Conservation (phyloP, 1,140 invertebrate genomes). For the Polyergus mexicanus region DNA sequence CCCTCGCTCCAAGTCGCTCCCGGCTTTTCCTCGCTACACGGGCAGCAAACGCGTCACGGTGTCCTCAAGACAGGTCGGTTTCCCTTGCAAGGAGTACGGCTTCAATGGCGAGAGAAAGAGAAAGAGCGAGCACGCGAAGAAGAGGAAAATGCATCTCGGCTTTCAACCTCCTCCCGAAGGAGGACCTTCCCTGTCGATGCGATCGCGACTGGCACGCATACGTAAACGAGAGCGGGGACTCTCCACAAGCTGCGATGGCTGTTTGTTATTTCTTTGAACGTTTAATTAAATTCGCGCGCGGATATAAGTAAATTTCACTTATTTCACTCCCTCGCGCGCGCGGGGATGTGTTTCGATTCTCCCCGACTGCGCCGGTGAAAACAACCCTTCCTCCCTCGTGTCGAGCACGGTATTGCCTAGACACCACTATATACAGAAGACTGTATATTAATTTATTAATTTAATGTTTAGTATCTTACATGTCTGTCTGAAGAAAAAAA, state of each 20-base stretch:
- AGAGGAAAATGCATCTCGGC: no score
- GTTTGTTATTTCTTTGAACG: conserved; percentile 57
- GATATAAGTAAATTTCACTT: conserved; percentile 46
- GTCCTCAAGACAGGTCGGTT: conserved; percentile 56
- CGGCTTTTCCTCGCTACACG: not conserved
- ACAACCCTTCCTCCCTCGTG: conserved; percentile 12
- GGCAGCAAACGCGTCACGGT: conserved; percentile 38
- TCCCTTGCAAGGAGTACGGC: conserved; percentile 5
- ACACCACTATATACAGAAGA: not conserved
- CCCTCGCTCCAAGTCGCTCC: not conserved
- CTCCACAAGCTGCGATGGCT: conserved; percentile 10
- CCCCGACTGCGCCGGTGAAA: not conserved
- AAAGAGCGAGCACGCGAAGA: no score
- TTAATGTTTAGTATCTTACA: conserved; percentile 8
- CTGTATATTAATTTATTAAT: not conserved
- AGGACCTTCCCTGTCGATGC: conserved; percentile 15
- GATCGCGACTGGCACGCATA: conserved; percentile 14
- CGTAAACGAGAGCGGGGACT: conserved; percentile 4
- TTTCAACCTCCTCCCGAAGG: no score
- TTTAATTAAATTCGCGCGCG: conserved; percentile 54
- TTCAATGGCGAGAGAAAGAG: not conserved
- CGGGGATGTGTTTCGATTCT: not conserved
- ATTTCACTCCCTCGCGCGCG: not conserved
- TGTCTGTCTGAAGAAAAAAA: not conserved
- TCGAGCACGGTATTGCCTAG: not conserved